A percentile compares a stretch with the other conserved stretches of the same genome.
Conservation (phyloP, 2,113 vertebrate genomes). For the Eulemur macaco region DNA sequence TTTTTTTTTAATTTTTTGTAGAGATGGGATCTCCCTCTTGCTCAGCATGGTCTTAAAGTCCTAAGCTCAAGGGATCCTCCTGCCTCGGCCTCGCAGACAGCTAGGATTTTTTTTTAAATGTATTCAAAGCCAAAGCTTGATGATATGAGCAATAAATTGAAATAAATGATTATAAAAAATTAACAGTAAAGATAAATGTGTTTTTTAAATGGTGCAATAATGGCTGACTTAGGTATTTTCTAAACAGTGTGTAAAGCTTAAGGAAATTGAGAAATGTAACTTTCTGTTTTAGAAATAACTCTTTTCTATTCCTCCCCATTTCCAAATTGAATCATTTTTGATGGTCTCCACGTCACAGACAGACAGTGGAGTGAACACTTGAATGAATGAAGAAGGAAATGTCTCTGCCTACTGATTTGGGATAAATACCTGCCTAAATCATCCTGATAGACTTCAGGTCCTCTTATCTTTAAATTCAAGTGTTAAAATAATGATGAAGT, state of each 20-base stretch:
- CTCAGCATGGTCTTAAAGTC: too few species aligned
- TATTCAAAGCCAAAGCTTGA: neutral
- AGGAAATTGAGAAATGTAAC: neutral
- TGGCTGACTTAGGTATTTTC: neutral
- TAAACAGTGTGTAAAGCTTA: neutral
- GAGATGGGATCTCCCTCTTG: too few species aligned
- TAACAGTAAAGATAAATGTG: neutral
- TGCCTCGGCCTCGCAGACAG: too few species aligned
- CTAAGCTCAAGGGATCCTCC: too few species aligned
- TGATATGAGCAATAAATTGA: neutral
- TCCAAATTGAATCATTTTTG: neutral
- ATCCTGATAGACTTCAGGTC: neutral
- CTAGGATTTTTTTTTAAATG: neutral
- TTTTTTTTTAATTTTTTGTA: too few species aligned
- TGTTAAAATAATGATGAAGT: slow-evolving; percentile 62
- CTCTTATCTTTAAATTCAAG: slow-evolving; percentile 53
- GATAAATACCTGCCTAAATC: slow-evolving; percentile 51
- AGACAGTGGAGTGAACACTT: slow-evolving; percentile 13
- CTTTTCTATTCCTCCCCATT: neutral
- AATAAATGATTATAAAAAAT: neutral
- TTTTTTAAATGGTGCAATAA: neutral
- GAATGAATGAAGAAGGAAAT: slow-evolving; percentile 47
- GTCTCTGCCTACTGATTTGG: slow-evolving; percentile 1
- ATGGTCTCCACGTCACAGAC: neutral
- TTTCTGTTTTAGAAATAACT: neutral